Evolutionary conservation across 2,888 invertebrate genomes (phyloP), one percentile per base, ranked within the genome.

Genomic region (Pterobdella sp.): DNA sequence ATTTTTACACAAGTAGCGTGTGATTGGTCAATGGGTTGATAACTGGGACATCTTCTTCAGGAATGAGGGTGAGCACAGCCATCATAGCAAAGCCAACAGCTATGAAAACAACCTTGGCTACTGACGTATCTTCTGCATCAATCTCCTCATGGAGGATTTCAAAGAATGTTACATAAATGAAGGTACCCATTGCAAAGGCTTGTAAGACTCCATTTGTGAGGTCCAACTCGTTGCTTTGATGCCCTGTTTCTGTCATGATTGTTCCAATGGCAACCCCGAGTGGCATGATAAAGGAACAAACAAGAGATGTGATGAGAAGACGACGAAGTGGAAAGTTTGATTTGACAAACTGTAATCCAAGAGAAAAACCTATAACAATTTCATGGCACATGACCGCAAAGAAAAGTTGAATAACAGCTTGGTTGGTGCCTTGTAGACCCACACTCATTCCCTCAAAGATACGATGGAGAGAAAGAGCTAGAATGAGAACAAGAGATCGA

Each of bases 91-190:
- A 80, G 0, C 80, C 80, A 14, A 78, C 22, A 14, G 77, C n/a
- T 3, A 80, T 77, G 66, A 74, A 75, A 32, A 78, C 69, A 2
- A 80, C 76, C 77, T 85, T 84, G 18, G 22, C 29, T 29, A 77
- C 37, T 18, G 64, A 76, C 71, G 72, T 77, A 32, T 75, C 75
- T 22, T 76, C 73, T 4, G 75, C 72, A 35, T 70, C 73, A 34
- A 79, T 74, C 75, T 90, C 90, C 73, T 89, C 85, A 18, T 89
- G 88, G 79, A 94, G 87, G 74, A 94, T 91, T 85, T 95, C 94
- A 83, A 94, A 94, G 86, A 93, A 94, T 10, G 94, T 93, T 31
- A 95, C 93, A 84, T 94, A 95, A 10, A 95, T 86, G 60, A 95
- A 87, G 0, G 94, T 94, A 18, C 95, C 95, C 26, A 91, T 89